phyloP scores from a whole-genome alignment of 1,140 invertebrate genomes.

The Holotrichia oblita region DNA sequence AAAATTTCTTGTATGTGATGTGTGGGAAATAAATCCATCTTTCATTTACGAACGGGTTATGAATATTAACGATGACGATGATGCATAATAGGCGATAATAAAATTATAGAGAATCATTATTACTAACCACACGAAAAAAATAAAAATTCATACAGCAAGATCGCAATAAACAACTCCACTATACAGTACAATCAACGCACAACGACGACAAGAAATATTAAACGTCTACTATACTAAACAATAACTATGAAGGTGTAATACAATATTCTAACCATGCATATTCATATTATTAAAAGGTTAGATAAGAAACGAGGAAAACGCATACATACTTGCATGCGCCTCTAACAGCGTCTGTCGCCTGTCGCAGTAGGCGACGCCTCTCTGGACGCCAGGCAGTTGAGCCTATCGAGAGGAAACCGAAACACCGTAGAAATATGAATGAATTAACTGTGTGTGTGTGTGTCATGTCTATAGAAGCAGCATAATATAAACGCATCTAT shows the following conservation, averaged over 20 bases:
- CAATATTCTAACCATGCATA: conserved; percentile 14
- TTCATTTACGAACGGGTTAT: too few relatives aligned
- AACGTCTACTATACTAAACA: neutral
- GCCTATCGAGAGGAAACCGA: neutral
- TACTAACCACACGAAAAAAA: too few relatives aligned
- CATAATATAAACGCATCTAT: neutral
- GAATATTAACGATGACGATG: too few relatives aligned
- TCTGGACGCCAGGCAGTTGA: neutral
- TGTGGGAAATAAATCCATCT: too few relatives aligned
- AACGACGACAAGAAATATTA: neutral
- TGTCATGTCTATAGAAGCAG: neutral
- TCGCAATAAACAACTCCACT: neutral
- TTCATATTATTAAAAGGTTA: neutral
- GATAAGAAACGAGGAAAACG: neutral
- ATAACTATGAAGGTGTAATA: too few relatives aligned
- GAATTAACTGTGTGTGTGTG: neutral
- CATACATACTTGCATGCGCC: conserved; percentile 5
- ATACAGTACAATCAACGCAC: neutral
- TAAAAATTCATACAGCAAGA: neutral
- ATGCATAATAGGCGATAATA: too few relatives aligned
- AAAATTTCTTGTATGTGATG: too few relatives aligned
- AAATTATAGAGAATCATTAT: too few relatives aligned
- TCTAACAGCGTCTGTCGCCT: neutral
- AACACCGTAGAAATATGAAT: conserved; percentile 7
- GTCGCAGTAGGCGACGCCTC: neutral